These are phyloP conservation scores for Aurelia aurita complex sp. Pacific DNA, from an alignment of 30 jellyfish, hydroid and myxozoan species.

Conservation along the genomic window DNA sequence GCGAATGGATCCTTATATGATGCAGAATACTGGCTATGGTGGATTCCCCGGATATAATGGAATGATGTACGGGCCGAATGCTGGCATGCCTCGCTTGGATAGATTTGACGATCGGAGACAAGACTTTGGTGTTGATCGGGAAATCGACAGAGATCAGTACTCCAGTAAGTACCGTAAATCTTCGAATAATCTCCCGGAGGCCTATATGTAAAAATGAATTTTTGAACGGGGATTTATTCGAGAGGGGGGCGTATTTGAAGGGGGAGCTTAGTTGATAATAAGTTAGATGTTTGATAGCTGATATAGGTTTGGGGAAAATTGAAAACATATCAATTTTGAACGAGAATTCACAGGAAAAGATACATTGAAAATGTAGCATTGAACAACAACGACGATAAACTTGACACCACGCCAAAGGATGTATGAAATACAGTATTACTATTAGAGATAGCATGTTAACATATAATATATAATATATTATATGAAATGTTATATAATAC, in stretches of 20 bases:
- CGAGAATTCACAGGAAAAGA: background rate
- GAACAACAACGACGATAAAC: too few relatives aligned
- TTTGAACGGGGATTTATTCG: background rate
- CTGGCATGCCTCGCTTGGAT: slow-evolving; percentile 34
- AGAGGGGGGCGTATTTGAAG: too few relatives aligned
- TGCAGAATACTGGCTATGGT: slow-evolving; percentile 54
- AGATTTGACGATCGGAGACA: slow-evolving; percentile 15
- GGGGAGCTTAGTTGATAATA: too few relatives aligned
- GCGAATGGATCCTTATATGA: slow-evolving; percentile 43
- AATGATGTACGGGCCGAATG: slow-evolving; percentile 37
- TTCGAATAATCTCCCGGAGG: background rate
- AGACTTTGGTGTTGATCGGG: slow-evolving; percentile 5
- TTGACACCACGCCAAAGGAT: too few relatives aligned
- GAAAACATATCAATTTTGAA: too few relatives aligned
- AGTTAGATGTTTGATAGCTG: too few relatives aligned
- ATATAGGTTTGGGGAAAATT: too few relatives aligned
- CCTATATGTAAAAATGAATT: background rate
- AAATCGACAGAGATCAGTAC: background rate
- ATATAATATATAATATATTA: too few relatives aligned
- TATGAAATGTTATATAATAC: too few relatives aligned
- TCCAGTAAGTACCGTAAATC: slow-evolving; percentile 5
- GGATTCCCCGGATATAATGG: slow-evolving; percentile 57
- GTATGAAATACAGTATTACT: too few relatives aligned
- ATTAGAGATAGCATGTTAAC: too few relatives aligned
- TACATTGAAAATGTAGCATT: too few relatives aligned